Evolutionary conservation across 2,113 vertebrate genomes (phyloP).

Genomic region (Pelmatolapia mariae): DNA sequence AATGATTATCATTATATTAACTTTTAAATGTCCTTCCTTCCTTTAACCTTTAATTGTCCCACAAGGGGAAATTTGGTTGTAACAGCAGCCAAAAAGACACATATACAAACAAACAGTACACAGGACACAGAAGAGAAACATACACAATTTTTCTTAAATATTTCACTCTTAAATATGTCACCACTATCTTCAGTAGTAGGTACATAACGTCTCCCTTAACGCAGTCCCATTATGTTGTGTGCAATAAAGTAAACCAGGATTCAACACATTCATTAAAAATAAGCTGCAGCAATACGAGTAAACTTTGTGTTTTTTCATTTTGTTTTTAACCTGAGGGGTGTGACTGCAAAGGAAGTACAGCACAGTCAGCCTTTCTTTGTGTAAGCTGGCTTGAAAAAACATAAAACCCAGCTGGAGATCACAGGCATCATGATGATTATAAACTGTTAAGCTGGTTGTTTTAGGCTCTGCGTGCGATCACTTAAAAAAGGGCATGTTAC

Average conservation of each 20-base stretch:
- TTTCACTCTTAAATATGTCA: too few species aligned
- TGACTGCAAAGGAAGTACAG: not conserved
- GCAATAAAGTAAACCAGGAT: not conserved
- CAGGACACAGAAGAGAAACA: too few species aligned
- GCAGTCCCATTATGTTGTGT: not conserved
- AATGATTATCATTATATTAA: not conserved
- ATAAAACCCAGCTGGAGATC: not conserved
- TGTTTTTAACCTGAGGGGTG: not conserved
- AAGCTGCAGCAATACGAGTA: not conserved
- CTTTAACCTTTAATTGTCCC: too few species aligned
- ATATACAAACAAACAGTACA: too few species aligned
- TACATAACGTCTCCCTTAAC: not conserved
- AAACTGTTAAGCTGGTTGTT: not conserved
- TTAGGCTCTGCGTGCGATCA: not conserved
- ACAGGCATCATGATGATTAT: not conserved
- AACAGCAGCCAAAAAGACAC: too few species aligned
- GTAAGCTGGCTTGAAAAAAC: not conserved
- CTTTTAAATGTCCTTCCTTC: not conserved
- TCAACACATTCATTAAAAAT: not conserved
- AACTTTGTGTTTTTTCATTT: not conserved
- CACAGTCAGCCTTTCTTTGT: not conserved
- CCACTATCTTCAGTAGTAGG: not conserved
- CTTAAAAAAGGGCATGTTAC: not conserved
- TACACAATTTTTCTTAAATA: too few species aligned
- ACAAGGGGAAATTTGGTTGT: too few species aligned